Evolutionary conservation across 2,888 invertebrate genomes (phyloP).

Genomic region (Buathra laborator): DNA sequence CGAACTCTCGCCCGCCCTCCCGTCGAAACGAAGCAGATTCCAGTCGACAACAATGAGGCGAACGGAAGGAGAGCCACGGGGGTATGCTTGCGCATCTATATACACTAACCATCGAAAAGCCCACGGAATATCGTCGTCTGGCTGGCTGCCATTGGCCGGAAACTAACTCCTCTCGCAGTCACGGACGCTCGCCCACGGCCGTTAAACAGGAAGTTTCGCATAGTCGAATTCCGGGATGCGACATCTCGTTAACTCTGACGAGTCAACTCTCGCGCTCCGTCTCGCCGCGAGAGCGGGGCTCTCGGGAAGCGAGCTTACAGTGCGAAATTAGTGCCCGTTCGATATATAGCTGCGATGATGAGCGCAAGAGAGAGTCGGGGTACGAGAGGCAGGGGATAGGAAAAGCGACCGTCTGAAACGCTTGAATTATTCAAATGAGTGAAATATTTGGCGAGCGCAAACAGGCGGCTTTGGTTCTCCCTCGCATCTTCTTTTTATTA

Average conservation of each 20-base stretch:
- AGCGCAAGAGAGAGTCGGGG: slow-evolving; percentile 22
- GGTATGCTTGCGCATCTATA: slow-evolving; percentile 4
- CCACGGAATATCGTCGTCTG: slow-evolving; percentile 48
- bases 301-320: slow-evolving; percentile 51
- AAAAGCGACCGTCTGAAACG: slow-evolving; percentile 57
- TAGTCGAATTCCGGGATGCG: slow-evolving; percentile 63
- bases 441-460: slow-evolving; percentile 70
- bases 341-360: slow-evolving; percentile 30
- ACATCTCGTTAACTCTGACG: slow-evolving; percentile 73
- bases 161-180: slow-evolving; percentile 23
- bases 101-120: slow-evolving; percentile 3
- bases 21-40: slow-evolving; percentile 40
- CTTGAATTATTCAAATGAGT: slow-evolving; percentile 73
- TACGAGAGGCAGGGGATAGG: background rate
- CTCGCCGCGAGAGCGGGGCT: slow-evolving; percentile 12
- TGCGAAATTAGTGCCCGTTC: slow-evolving; percentile 67
- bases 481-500: slow-evolving; percentile 47
- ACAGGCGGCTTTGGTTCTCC: slow-evolving; percentile 44
- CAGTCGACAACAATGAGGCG: slow-evolving; percentile 52
- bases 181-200: slow-evolving; percentile 46
- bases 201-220: slow-evolving; percentile 70
- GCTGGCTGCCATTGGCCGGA: slow-evolving; percentile 64
- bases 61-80: background rate
- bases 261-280: slow-evolving; percentile 65
- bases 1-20: background rate